A percentile compares a stretch with the other conserved stretches of the same genome.
Evolutionary conservation across 2,888 invertebrate species (phyloP).

Genomic region (Parnassius orleans): DNA sequence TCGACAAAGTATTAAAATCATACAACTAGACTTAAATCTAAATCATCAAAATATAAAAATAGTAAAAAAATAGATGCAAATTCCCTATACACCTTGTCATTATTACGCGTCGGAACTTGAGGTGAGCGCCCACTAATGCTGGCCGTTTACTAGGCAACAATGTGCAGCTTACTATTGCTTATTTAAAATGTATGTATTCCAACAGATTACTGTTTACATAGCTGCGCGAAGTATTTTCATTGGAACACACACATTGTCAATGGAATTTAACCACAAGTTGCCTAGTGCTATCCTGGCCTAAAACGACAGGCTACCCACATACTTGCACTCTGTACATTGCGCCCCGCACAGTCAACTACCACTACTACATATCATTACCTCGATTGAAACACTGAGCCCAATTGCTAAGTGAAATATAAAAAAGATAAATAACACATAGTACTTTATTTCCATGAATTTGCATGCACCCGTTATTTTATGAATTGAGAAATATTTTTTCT

Average conservation of each 20-base stretch:
- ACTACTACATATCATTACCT: slow-evolving; percentile 39
- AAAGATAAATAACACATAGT: slow-evolving; percentile 80
- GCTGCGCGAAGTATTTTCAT: slow-evolving; percentile 6
- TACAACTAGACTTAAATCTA: slow-evolving; percentile 79
- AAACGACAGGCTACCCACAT: slow-evolving; percentile 48
- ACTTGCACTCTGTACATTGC: slow-evolving; percentile 27
- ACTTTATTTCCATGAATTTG: slow-evolving; percentile 74
- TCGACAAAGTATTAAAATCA: slow-evolving; percentile 75
- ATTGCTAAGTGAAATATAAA: slow-evolving; percentile 77
- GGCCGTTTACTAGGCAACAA: slow-evolving; percentile 6
- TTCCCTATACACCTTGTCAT: slow-evolving; percentile 69
- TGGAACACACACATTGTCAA: slow-evolving; percentile 8
- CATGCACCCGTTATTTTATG: slow-evolving; percentile 79
- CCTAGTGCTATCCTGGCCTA: slow-evolving; percentile 13
- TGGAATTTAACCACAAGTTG: slow-evolving; percentile 7
- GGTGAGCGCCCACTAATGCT: slow-evolving; percentile 29
- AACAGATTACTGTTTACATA: background rate
- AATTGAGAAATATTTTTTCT: slow-evolving; percentile 76
- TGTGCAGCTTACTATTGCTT: slow-evolving; percentile 26
- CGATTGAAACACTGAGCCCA: slow-evolving; percentile 74
- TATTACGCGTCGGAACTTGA: slow-evolving; percentile 59
- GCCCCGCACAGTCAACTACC: slow-evolving; percentile 33
- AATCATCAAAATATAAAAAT: slow-evolving; percentile 78
- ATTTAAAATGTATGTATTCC: slow-evolving; percentile 5
- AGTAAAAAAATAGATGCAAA: slow-evolving; percentile 79